A percentile compares a stretch with the other conserved stretches of the same genome.
Conservation (phyloP, 2,797 vertebrate genomes). For the Bucorvus abyssinicus region DNA sequence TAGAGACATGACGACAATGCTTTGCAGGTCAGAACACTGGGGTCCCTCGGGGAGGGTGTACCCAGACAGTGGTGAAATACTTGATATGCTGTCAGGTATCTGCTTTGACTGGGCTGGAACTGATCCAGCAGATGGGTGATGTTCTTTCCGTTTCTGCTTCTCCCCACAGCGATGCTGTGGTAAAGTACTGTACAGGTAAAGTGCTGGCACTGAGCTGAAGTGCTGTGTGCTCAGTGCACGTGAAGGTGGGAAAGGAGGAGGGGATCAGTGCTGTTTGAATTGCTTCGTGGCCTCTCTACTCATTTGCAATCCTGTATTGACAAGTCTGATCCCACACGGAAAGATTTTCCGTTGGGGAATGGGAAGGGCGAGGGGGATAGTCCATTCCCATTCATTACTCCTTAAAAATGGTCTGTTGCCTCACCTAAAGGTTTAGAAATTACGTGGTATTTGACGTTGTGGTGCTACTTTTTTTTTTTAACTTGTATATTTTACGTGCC, state of each 20-base stretch:
- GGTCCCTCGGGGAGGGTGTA: not conserved
- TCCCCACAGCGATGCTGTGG: not conserved
- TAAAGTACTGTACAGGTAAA: not conserved
- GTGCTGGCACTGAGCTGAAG: too few relatives aligned
- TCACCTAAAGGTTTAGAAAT: not conserved
- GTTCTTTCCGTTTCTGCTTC: not conserved
- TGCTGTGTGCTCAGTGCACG: not conserved
- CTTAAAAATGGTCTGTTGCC: not conserved
- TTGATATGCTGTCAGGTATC: not conserved
- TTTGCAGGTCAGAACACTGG: not conserved
- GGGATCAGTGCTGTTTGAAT: not conserved
- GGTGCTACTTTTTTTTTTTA: not conserved
- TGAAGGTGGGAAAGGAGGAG: not conserved
- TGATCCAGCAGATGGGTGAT: not conserved
- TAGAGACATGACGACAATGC: not conserved
- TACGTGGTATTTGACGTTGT: not conserved
- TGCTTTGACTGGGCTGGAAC: not conserved
- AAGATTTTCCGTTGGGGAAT: not conserved
- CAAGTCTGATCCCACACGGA: not conserved
- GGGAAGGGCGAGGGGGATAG: not conserved
- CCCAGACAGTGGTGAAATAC: not conserved
- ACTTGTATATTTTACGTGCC: not conserved
- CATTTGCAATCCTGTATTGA: not conserved
- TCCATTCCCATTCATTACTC: rapidly evolving
- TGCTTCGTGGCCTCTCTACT: not conserved